A percentile compares a stretch with the other conserved stretches of the same genome.
Evolutionary conservation across 2,888 invertebrate species (phyloP).

Genomic region (Polyommatus icarus): DNA sequence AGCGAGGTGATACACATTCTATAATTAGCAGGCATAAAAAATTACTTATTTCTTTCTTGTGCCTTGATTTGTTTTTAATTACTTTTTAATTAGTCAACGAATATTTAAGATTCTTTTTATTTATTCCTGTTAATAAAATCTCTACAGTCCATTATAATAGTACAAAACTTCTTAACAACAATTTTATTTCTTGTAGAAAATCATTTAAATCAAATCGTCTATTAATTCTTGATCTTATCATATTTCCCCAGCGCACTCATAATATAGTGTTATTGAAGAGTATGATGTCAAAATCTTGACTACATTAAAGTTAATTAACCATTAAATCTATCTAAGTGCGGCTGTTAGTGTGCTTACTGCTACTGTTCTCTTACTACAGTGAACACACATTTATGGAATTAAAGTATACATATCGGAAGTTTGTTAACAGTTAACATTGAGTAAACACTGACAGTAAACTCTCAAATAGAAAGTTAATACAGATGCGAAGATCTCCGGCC

Average conservation of each 20-base stretch:
- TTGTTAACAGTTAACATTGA: slow-evolving; percentile 20
- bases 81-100: neutral
- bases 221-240: too few species aligned
- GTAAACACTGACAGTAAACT: slow-evolving; percentile 21
- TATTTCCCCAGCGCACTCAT: too few species aligned
- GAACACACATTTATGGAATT: neutral
- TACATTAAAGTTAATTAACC: too few species aligned
- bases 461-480: slow-evolving; percentile 31
- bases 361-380: too few species aligned
- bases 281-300: too few species aligned
- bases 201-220: too few species aligned
- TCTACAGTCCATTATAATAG: neutral
- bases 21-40: too few species aligned
- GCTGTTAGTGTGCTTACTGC: too few species aligned
- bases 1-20: neutral
- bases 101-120: neutral
- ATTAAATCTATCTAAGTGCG: too few species aligned
- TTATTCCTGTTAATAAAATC: neutral
- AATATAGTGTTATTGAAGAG: too few species aligned
- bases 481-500: slow-evolving; percentile 29
- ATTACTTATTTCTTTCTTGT: too few species aligned
- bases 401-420: neutral
- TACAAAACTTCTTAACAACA: neutral
- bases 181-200: neutral
- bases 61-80: too few species aligned